Evolutionary conservation across 1,140 invertebrate species (phyloP), one percentile per base, ranked within the genome.

Genomic region (Drosophila orosa): DNA sequence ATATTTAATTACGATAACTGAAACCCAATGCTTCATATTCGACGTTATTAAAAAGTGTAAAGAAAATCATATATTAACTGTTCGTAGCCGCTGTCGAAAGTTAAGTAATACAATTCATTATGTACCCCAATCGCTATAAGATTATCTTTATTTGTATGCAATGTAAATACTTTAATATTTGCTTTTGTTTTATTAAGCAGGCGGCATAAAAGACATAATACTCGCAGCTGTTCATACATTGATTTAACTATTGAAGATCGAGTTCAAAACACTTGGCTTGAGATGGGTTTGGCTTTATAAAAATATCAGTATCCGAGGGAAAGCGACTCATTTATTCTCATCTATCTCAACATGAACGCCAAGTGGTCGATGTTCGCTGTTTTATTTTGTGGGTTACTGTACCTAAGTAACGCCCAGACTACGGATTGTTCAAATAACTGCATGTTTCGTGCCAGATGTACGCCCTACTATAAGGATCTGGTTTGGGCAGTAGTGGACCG

Each of bases 401-500:
- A 44, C 6, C 55, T 56, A 13, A 76, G 56, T 31, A 5, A 25
- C 9, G 60, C 59, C 9, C 72, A 72, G 24, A 37, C 37, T 1
- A 37, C n/a, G 9, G 15, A 55, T 10, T 80, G 78, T 9, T 63
- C 78, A 0, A 66, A 65, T n/a, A 25, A n/a, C 0, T 80, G 78
- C 9, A 44, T 35, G 0, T 10, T 31, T 2, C 48, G 31, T 5
- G 67, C 29, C 3, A 62, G 74, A 5, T 82, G 80, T n/a, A 19
- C 27, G 1, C 79, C 80, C 9, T 82, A 74, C 35, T 48, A 52
- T 17, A 69, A 58, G 39, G 56, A 65, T 22, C 44, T 67, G 9
- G 80, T 82, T 6, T 82, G 62, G 61, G 50, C 68, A 31, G 59
- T 78, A 13, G 69, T 69, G 1, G 50, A 61, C 12, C 48, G 59